Evolutionary conservation across 2,113 vertebrate genomes (phyloP), one percentile per base, ranked within the genome.

Genomic region (Cisticola juncidis): DNA sequence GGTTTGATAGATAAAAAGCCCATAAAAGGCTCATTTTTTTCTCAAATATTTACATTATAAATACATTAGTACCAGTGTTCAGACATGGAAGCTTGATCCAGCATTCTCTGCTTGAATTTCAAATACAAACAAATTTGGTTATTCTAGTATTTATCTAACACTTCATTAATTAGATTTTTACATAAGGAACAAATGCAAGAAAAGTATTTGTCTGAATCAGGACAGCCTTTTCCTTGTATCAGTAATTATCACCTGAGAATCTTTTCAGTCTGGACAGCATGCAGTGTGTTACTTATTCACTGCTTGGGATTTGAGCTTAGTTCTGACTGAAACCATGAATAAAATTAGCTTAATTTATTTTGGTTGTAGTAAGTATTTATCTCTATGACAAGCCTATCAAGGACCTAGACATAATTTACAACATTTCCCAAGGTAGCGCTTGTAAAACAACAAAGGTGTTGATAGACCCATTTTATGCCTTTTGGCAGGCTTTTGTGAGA

Each of bases 301-400:
- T 89, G 56, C 33, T 87, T 71, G 60, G 91, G 56, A 74, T 89
- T 56, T 71, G 14, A 50, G 18, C 47, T 87, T 84, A 48, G 56
- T 38, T 92, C 87, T 89, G 60, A 78, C 35, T 44, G 56, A 90
- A 89, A 56, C 9, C 5, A 48, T 54, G n/a, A 85, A 72, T 76
- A 93, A 87, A 87, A 91, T 72, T 71, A 84, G 23, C 57, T 84
- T 83, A 81, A 81, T 84, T 87, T 48, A 60, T 82, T 94, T 90
- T 84, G 33, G 44, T 73, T 57, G 26, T 81, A 86, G 22, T 57
- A 57, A 65, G 50, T 54, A 90, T 86, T 94, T 87, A 26, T 73
- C 61, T 61, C 24, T 79, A 69, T 50, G 50, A 79, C 24, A 72
- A 83, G 38, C 14, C 23, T 86, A 57, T 76, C 57, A 33, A 56